Conservation (phyloP, 2,797 vertebrate species). For the Molossus molossus region DNA sequence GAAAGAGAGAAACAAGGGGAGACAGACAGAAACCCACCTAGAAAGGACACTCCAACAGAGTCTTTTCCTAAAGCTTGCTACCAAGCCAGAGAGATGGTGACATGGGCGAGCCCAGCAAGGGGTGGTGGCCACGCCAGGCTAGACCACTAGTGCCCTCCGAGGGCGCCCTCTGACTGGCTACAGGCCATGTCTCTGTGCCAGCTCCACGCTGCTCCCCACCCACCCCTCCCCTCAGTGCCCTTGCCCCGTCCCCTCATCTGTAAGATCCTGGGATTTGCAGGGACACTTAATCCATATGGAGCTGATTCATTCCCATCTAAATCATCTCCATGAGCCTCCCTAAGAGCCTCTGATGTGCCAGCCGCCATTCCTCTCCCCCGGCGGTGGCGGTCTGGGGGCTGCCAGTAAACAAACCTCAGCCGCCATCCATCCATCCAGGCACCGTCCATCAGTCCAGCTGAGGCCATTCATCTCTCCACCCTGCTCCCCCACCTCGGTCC, state of each 20-base stretch:
- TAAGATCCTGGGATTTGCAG: slow-evolving; percentile 82
- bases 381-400: slow-evolving; percentile 69
- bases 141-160: rapidly evolving
- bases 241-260: slow-evolving; percentile 82
- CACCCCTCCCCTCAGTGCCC: slow-evolving; percentile 67
- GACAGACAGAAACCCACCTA: neutral
- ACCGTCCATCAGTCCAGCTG: slow-evolving; percentile 55
- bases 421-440: slow-evolving; percentile 77
- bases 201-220: neutral
- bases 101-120: rapidly evolving
- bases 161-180: neutral
- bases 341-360: slow-evolving; percentile 86
- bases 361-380: slow-evolving; percentile 78
- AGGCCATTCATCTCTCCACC: slow-evolving; percentile 62
- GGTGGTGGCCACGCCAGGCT: rapidly evolving
- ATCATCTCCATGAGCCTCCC: slow-evolving; percentile 84
- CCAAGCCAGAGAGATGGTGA: neutral
- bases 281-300: slow-evolving; percentile 87
- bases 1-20: neutral
- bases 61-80: neutral
- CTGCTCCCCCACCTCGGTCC: neutral
- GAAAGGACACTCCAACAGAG: neutral
- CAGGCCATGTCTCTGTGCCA: neutral
- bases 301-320: slow-evolving; percentile 87
- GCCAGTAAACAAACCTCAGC: slow-evolving; percentile 85